Evolutionary conservation across 2,888 invertebrate species (phyloP), one percentile per base, ranked within the genome.

Genomic region (Oegoconia quadripuncta): DNA sequence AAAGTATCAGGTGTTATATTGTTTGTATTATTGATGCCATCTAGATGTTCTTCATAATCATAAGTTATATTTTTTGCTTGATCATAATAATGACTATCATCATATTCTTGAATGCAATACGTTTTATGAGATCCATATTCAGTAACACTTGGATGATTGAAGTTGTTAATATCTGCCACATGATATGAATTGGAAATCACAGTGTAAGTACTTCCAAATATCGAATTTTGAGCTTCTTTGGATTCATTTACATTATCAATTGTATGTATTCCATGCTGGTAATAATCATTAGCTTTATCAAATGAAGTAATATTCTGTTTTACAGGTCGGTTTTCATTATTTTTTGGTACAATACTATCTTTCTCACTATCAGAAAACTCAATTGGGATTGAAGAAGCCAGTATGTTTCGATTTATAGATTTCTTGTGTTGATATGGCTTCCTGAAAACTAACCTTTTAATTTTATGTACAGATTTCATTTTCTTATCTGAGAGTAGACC

Each of bases 301-400:
- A 30, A 17, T 17, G 14, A 14, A 12, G 14, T 14, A 13, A 12
- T 15, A 11, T 16, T 9, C 9, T 12, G 17, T 17, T 6, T 20
- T 11, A 31, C 6, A 20, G 28, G 11, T 22, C 11, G 14, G 2
- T 34, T 28, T 9, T 33, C 28, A 32, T 29, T 23, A 3, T 26
- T 13, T 5, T 3, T 27, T 22, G 6, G n/a, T 4, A 5, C 2
- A 3, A 11, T 2, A 25, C 1, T 4, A 25, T 14, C 15, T 29
- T 37, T 12, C 8, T 44, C 42, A 23, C 30, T 55, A 48, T 56
- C 42, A 27, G 48, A 48, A 32, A 55, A 65, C 30, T 72, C 62
- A 27, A 74, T 70, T 5, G 50, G 58, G 43, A 59, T 61, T 2
- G 59, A 55, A 20, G 56, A 52, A 31, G 61, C 45, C 39, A 18